phyloP scores from a whole-genome alignment of 2,797 vertebrate genomes.

The Fistularia tabacaria region DNA sequence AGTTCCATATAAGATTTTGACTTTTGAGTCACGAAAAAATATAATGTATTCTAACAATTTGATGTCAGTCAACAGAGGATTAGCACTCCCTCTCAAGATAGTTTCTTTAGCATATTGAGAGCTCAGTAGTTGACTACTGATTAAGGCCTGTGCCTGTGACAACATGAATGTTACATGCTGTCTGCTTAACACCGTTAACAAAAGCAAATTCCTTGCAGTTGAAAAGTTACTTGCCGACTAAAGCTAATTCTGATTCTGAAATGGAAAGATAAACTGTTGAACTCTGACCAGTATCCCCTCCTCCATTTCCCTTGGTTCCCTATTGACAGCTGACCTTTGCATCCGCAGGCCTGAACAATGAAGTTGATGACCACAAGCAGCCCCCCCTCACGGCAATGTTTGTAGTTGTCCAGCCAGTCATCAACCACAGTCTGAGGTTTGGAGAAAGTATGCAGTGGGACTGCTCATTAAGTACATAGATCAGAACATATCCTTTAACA shows the following conservation, averaged over 20 bases:
- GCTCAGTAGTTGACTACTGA: conserved; percentile 43
- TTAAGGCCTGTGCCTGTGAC: conserved; percentile 9
- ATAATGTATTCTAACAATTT: background rate
- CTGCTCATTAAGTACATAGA: background rate
- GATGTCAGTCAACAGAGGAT: conserved; percentile 13
- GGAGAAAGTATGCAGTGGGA: conserved; percentile 49
- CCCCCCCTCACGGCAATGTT: conserved; percentile 70
- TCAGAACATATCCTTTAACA: too few species aligned
- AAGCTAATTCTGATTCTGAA: conserved; percentile 23
- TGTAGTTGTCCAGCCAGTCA: conserved; percentile 90
- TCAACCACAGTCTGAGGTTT: conserved; percentile 81
- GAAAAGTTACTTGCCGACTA: too few species aligned
- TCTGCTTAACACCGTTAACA: too few species aligned
- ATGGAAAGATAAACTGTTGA: conserved; percentile 54
- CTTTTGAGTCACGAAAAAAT: background rate
- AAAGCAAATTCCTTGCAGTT: too few species aligned
- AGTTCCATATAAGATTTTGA: background rate
- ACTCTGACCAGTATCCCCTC: conserved; percentile 33
- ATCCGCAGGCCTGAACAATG: conserved; percentile 83
- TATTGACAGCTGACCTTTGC: conserved; percentile 79
- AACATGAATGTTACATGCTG: too few species aligned
- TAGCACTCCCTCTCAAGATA: conserved; percentile 7
- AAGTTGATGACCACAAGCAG: conserved; percentile 87
- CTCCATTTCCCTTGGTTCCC: conserved; percentile 16
- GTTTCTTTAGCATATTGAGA: conserved; percentile 22